Evolutionary conservation across 2,888 invertebrate genomes (phyloP).

Genomic region (Ptychoptera albimana): DNA sequence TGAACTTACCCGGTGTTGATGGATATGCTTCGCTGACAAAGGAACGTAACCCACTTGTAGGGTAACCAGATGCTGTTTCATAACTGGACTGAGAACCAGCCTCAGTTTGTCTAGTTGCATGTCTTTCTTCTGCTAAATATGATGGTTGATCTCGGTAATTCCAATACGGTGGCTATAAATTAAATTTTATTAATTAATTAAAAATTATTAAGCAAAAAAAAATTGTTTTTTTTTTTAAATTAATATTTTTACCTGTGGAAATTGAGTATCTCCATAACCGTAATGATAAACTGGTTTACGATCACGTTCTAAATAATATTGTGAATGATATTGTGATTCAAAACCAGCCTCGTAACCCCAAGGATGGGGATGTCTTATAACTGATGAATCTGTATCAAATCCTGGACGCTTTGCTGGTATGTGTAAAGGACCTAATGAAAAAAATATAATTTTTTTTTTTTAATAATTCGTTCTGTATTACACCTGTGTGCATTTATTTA

Average conservation of each 20-base stretch:
- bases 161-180: constrained; percentile 21
- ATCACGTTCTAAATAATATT: constrained; percentile 30
- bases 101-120: constrained; percentile 29
- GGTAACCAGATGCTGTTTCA: constrained; percentile 25
- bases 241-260: constrained; percentile 23
- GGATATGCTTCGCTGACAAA: constrained; percentile 28
- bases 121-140: constrained; percentile 26
- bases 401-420: constrained; percentile 71
- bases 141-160: constrained; percentile 28
- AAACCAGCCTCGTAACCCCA: constrained; percentile 30
- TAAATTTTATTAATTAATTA: background rate
- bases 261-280: constrained; percentile 30
- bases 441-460: too few species aligned
- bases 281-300: constrained; percentile 28
- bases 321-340: constrained; percentile 26
- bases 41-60: constrained; percentile 26
- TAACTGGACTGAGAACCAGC: constrained; percentile 31
- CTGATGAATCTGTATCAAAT: constrained; percentile 34
- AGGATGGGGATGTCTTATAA: constrained; percentile 30
- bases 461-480: too few species aligned
- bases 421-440: constrained; percentile 53
- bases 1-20: constrained; percentile 25
- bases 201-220: background rate
- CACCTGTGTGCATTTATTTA: too few species aligned
- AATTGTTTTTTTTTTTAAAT: background rate